phyloP scores from a whole-genome alignment of 2,888 invertebrate genomes.

The Plebejus melissa region DNA sequence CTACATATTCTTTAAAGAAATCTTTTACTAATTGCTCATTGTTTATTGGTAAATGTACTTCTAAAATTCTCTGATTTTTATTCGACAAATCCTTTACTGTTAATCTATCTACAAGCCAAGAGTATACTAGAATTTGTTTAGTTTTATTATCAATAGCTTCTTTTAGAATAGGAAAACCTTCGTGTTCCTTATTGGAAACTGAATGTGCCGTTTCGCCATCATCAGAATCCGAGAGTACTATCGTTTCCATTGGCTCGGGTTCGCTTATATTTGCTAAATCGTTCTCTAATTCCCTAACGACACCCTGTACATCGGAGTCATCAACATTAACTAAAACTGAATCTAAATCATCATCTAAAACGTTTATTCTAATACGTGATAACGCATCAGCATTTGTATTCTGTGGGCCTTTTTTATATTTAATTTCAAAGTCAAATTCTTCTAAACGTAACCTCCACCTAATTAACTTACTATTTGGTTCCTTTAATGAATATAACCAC shows the following conservation, averaged over 20 bases:
- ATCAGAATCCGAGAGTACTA: too few relatives aligned
- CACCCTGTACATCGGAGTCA: too few relatives aligned
- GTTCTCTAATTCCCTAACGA: too few relatives aligned
- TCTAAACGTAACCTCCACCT: too few relatives aligned
- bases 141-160: constrained; percentile 43
- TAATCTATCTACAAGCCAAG: constrained; percentile 37
- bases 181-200: not conserved
- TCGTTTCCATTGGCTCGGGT: not conserved
- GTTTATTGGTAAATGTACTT: constrained; percentile 36
- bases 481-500: too few relatives aligned
- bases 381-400: constrained; percentile 42
- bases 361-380: constrained; percentile 35
- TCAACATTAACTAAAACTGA: too few relatives aligned
- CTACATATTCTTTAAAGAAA: constrained; percentile 33
- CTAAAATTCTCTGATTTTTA: constrained; percentile 37
- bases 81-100: constrained; percentile 30
- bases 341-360: constrained; percentile 24
- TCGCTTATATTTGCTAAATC: too few relatives aligned
- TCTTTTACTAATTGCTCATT: constrained; percentile 23
- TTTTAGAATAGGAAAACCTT: constrained; percentile 39
- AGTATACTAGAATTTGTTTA: constrained; percentile 39
- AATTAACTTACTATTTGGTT: too few relatives aligned
- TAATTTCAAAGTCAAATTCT: too few relatives aligned
- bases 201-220: too few relatives aligned
- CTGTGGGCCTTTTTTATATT: constrained; percentile 24